Evolutionary conservation across 2,888 invertebrate genomes (phyloP).

Genomic region (Eupithecia centaureata): DNA sequence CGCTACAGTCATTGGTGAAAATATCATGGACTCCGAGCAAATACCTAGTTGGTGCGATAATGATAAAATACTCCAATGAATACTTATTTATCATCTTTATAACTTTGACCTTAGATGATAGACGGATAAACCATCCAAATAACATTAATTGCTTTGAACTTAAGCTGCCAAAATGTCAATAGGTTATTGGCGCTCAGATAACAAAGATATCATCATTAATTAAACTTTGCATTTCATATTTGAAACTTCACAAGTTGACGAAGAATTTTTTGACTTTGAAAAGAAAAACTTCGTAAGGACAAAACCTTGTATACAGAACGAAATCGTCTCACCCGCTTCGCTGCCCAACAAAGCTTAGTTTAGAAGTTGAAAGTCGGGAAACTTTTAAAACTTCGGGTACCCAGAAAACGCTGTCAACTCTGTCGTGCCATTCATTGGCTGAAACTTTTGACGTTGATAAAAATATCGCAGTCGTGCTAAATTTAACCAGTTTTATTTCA

Average conservation of each 20-base stretch:
- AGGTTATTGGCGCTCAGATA: slow-evolving; percentile 17
- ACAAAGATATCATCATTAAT: slow-evolving; percentile 7
- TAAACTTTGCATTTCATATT: slow-evolving; percentile 10
- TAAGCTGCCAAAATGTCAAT: slow-evolving; percentile 12
- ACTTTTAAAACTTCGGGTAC: slow-evolving; percentile 10
- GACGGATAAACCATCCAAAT: slow-evolving; percentile 5
- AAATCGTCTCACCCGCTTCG: slow-evolving; percentile 33
- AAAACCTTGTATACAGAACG: slow-evolving; percentile 26
- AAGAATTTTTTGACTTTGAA: slow-evolving; percentile 18
- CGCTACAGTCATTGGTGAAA: background rate
- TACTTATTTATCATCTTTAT: background rate
- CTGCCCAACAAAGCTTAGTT: slow-evolving; percentile 36
- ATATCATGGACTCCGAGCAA: background rate
- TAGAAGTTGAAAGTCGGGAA: slow-evolving; percentile 33
- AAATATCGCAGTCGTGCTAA: slow-evolving; percentile 1
- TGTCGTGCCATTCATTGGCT: slow-evolving; percentile 4
- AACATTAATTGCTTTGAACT: slow-evolving; percentile 13
- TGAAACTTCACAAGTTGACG: background rate
- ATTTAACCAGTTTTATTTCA: background rate
- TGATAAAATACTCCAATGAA: background rate
- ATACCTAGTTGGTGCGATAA: background rate
- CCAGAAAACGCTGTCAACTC: slow-evolving; percentile 10
- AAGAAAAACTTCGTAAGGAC: slow-evolving; percentile 26
- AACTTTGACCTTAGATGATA: slow-evolving; percentile 13
- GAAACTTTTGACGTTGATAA: background rate